Base-by-base conservation (phyloP, 1,140 invertebrate genomes). In the Medauroidea extradentata region DNA sequence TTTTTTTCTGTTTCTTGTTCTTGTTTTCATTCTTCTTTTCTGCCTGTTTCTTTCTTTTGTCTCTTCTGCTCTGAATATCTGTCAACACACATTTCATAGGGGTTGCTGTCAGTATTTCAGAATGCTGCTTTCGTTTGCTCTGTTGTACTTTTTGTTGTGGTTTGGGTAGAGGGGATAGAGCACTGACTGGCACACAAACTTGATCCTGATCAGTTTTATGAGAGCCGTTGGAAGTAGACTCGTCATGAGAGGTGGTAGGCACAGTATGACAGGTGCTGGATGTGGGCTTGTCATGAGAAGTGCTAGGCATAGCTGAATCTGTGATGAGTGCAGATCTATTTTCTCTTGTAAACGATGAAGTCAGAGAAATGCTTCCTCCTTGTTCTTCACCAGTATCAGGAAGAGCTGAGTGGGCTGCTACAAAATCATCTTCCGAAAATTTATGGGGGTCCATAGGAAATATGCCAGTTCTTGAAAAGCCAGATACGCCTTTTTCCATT, bases 401-500 rank as follows among this genome's bases (percentile, higher is more conserved):
- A n/a, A 23, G 16, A 19, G 23, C 19, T 9, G 14, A 21, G 19
- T 50, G 19, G 27, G 16, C 24, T 21, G 16, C 48, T 14, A 21
- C 23, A 14, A 21, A 18, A 50, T 50, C 48, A 24, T 21, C 16
- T 23, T 21, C 29, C 29, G 29, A 34, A 34, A 34, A 24, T n/a
- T 3, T n/a, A 24, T 21, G 14, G 19, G 48, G 48, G 24, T 50
- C 14, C 14, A 50, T n/a, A 9, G 48, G 48, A 18, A 3, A 50
- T 21, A 50, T 50, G 14, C 16, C 16, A 50, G 48, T 25, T 3
- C 7, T n/a, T 25, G 19, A 34, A 34, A 34, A 34, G 29, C 29
- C 29, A 34, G 29, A 34, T 34, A 34, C 29, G 11, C 55, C 46
- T 61, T 68, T 72, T 27, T 62, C 60, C 23, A 74, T 67, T 52